A percentile compares a stretch with the other conserved stretches of the same genome.
These are phyloP conservation scores for Pomatorhinus ruficollis DNA, from an alignment of 2,113 vertebrate species.

Conservation along the genomic window DNA sequence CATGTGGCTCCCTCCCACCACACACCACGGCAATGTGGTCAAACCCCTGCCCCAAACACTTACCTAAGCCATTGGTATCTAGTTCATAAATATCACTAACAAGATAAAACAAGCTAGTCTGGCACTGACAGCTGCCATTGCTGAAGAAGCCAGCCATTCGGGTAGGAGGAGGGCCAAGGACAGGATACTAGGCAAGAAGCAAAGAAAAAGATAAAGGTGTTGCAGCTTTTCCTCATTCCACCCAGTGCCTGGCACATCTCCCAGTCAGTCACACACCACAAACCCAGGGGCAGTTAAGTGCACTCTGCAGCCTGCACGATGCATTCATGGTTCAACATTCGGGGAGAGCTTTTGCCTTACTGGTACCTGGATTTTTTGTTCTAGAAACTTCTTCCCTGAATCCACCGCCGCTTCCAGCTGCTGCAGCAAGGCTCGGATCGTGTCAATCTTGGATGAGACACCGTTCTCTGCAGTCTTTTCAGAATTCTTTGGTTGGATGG, in stretches of 20 bases:
- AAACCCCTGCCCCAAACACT: slow-evolving; percentile 42
- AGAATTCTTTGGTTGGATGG: slow-evolving; percentile 83
- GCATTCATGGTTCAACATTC: not conserved
- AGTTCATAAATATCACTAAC: slow-evolving; percentile 89
- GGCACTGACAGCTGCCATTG: slow-evolving; percentile 90
- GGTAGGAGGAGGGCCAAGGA: slow-evolving; percentile 91
- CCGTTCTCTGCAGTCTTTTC: slow-evolving; percentile 88
- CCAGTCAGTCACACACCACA: slow-evolving; percentile 28
- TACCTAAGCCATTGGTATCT: slow-evolving; percentile 88
- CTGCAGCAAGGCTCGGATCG: slow-evolving; percentile 79
- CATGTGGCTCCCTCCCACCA: not conserved
- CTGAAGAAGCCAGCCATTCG: slow-evolving; percentile 87
- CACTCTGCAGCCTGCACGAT: slow-evolving; percentile 30
- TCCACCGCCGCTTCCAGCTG: slow-evolving; percentile 85
- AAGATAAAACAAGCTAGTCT: slow-evolving; percentile 88
- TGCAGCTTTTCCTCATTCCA: slow-evolving; percentile 19
- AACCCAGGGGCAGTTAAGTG: slow-evolving; percentile 27
- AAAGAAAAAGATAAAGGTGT: slow-evolving; percentile 38
- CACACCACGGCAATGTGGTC: not conserved
- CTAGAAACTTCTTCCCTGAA: slow-evolving; percentile 80
- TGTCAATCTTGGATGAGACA: slow-evolving; percentile 81
- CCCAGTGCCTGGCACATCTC: slow-evolving; percentile 8
- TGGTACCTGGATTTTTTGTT: slow-evolving; percentile 83
- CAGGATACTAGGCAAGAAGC: slow-evolving; percentile 82
- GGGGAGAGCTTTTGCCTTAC: not conserved